Evolutionary conservation across 2,797 vertebrate genomes (phyloP).

Genomic region (Syngnathus rostellatus): DNA sequence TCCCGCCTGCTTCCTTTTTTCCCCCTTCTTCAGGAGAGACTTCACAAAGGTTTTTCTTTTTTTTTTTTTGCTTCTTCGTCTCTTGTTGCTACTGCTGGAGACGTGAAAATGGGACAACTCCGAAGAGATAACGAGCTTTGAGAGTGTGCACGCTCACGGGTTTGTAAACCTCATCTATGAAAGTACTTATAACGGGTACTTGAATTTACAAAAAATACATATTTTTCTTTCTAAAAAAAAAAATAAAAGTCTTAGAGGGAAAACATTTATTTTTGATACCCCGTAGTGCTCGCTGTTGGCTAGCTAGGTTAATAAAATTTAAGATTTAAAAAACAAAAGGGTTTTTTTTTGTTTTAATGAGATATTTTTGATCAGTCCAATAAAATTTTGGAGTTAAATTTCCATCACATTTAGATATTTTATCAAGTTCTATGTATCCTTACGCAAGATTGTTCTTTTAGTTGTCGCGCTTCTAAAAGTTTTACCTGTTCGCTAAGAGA

Average conservation of each 20-base stretch:
- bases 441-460: background rate
- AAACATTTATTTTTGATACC: too few relatives aligned
- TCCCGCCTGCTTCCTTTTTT: background rate
- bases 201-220: slow-evolving; percentile 6
- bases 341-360: too few relatives aligned
- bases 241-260: too few relatives aligned
- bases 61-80: slow-evolving; percentile 17
- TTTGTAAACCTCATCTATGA: slow-evolving; percentile 25
- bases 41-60: slow-evolving; percentile 20
- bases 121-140: slow-evolving; percentile 56
- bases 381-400: too few relatives aligned
- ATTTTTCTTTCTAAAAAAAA: too few relatives aligned
- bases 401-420: too few relatives aligned
- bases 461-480: background rate
- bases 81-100: slow-evolving; percentile 24
- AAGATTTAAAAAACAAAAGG: too few relatives aligned
- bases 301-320: too few relatives aligned
- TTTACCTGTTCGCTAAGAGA: background rate
- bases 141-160: background rate
- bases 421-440: too few relatives aligned
- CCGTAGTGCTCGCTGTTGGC: too few relatives aligned
- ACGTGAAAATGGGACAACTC: slow-evolving; percentile 55
- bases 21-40: slow-evolving; percentile 36
- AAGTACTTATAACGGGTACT: slow-evolving; percentile 43
- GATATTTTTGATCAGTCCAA: too few relatives aligned